Evolutionary conservation across 2,797 vertebrate species (phyloP).

Genomic region (Gymnoscopelus braueri): DNA sequence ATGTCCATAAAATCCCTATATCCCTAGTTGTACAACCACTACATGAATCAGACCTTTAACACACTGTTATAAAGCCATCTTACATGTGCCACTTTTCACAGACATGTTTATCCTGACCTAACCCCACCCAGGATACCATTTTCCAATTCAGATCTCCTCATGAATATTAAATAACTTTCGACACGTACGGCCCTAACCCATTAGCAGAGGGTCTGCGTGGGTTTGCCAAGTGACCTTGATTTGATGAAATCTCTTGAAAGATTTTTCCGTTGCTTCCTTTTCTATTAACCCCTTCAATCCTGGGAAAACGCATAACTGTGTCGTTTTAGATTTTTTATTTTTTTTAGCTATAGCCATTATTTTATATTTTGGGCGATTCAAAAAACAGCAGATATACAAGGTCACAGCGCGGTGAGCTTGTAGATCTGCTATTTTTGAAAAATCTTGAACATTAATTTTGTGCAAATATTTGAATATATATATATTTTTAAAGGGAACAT

Average conservation of each 20-base stretch:
- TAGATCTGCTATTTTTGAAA: no score
- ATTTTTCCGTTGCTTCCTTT: slow-evolving; percentile 35
- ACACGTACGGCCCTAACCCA: slow-evolving; percentile 18
- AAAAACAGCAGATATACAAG: no score
- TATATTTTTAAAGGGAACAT: no score
- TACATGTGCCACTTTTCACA: slow-evolving; percentile 35
- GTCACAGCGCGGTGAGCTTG: no score
- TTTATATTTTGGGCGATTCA: no score
- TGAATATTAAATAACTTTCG: slow-evolving; percentile 58
- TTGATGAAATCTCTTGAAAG: slow-evolving; percentile 30
- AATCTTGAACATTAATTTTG: no score
- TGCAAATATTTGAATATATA: no score
- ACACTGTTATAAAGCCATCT: slow-evolving; percentile 33
- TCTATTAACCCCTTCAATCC: slow-evolving; percentile 5
- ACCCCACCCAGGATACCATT: slow-evolving; percentile 28
- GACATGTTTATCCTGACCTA: slow-evolving; percentile 41
- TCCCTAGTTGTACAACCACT: slow-evolving; percentile 6
- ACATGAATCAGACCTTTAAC: slow-evolving; percentile 43
- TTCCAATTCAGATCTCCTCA: slow-evolving; percentile 40
- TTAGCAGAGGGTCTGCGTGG: slow-evolving; percentile 37
- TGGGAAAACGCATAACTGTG: no score
- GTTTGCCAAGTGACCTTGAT: slow-evolving; percentile 33
- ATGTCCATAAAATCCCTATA: no score
- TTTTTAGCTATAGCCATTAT: no score
- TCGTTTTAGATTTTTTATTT: no score